Evolutionary conservation across 2,797 vertebrate genomes (phyloP).

Genomic region (Ispidina picta): DNA sequence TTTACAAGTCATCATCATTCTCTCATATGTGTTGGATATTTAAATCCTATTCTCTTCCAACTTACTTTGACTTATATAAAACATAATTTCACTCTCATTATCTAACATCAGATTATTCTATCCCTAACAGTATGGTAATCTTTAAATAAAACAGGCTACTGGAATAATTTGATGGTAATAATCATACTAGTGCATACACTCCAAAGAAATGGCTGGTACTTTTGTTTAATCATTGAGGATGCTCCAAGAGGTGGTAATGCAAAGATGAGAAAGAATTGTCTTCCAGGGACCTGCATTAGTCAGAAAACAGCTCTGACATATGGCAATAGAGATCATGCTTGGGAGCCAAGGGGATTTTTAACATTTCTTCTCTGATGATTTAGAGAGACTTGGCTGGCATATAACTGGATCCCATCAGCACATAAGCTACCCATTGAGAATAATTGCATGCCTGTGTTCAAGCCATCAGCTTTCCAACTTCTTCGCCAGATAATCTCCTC

Average conservation of each 20-base stretch:
- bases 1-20: neutral
- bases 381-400: neutral
- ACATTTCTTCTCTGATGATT: slow-evolving; percentile 32
- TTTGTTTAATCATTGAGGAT: neutral
- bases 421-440: slow-evolving; percentile 18
- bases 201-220: neutral
- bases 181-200: neutral
- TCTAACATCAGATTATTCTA: slow-evolving; percentile 13
- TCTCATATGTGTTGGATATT: neutral
- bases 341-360: slow-evolving; percentile 30
- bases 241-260: neutral
- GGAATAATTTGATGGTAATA: neutral
- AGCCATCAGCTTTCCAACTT: slow-evolving; percentile 5
- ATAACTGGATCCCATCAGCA: slow-evolving; percentile 17
- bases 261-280: neutral
- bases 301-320: neutral
- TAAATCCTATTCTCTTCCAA: neutral
- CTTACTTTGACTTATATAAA: neutral
- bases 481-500: slow-evolving; percentile 1
- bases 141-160: slow-evolving; percentile 4
- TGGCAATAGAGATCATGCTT: neutral
- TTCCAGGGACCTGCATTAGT: neutral
- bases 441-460: neutral
- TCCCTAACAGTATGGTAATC: neutral
- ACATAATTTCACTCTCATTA: neutral